phyloP scores from a whole-genome alignment of 2,113 vertebrate genomes.

The Ia io region DNA sequence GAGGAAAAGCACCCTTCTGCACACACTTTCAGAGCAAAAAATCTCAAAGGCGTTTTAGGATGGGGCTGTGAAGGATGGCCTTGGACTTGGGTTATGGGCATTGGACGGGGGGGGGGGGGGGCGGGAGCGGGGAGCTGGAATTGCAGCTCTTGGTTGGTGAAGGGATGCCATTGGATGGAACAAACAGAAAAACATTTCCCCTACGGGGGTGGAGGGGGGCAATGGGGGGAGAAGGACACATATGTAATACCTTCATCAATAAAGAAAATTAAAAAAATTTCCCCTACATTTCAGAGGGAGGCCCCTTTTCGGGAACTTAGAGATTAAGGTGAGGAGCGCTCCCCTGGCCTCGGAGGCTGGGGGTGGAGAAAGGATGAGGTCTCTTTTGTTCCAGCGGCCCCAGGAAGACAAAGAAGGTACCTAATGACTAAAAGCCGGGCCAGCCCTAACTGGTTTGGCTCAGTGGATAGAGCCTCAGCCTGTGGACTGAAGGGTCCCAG shows the following conservation, averaged over 20 bases:
- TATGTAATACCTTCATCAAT: too few species aligned
- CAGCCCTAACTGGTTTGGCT: too few species aligned
- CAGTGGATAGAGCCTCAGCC: too few species aligned
- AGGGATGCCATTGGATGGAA: not conserved
- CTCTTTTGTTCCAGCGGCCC: not conserved
- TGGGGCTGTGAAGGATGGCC: not conserved
- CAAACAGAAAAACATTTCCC: not conserved
- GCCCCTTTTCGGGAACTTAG: not conserved
- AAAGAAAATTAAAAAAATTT: not conserved
- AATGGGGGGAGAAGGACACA: too few species aligned
- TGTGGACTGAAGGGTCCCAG: too few species aligned
- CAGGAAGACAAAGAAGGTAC: not conserved
- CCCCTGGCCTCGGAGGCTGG: not conserved
- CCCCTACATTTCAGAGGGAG: not conserved
- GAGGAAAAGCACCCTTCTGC: not conserved
- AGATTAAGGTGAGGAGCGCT: too few species aligned
- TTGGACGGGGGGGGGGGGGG: not conserved
- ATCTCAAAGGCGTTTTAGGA: not conserved
- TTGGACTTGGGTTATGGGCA: not conserved
- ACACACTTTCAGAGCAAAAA: not conserved
- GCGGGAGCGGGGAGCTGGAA: not conserved
- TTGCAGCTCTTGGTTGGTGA: not conserved
- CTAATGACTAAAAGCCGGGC: not conserved
- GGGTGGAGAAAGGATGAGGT: not conserved
- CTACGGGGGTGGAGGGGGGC: too few species aligned